Base-by-base conservation (phyloP, 2,113 vertebrate genomes). In the Indicator maculatus region DNA sequence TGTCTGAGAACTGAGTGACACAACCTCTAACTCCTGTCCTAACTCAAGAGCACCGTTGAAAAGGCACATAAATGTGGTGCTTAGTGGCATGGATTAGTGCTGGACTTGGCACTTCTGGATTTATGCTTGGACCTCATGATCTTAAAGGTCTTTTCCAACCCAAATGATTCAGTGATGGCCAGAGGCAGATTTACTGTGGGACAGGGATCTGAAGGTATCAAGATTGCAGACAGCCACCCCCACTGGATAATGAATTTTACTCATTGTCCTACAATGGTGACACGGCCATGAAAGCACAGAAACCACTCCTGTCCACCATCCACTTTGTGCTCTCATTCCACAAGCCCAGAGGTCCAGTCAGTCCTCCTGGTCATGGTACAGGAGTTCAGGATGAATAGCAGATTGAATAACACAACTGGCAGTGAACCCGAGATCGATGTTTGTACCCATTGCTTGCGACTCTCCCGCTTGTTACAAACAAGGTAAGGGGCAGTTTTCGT, bases 311-410 rank as follows among this genome's bases (percentile, higher is more conserved):
- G 66, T n/a, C n/a, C 2, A 1, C 50, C 23, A 26, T 26, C 12
- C 50, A 26, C 23, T 26, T 52, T 52, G 50, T 52, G 50, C 23
- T 52, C 12, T 12, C 50, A 26, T 52, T 52, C 23, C n/a, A 27
- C 1, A 0, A 11, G 52, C 5, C 8, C 41, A 0, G 1, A 31
- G 8, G n/a, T 24, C 56, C n/a, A 47, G 20, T 7, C 60, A 50
- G 11, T 16, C 17, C 38, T 64, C 41, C 56, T 45, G 14, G 36
- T 30, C 23, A 21, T 3, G 8, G 31, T 27, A 27, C 8, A 14
- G 67, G 18, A 1, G 5, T 6, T 30, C 38, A 69, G 55, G 39
- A n/a, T 60, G 33, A 50, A 21, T 10, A 20, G 12, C 23, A 64
- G 41, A 39, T 33, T 15, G 30, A 61, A 39, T 30, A 23, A 44